phyloP scores from a whole-genome alignment of 2,113 vertebrate genomes.

The Riparia riparia region DNA sequence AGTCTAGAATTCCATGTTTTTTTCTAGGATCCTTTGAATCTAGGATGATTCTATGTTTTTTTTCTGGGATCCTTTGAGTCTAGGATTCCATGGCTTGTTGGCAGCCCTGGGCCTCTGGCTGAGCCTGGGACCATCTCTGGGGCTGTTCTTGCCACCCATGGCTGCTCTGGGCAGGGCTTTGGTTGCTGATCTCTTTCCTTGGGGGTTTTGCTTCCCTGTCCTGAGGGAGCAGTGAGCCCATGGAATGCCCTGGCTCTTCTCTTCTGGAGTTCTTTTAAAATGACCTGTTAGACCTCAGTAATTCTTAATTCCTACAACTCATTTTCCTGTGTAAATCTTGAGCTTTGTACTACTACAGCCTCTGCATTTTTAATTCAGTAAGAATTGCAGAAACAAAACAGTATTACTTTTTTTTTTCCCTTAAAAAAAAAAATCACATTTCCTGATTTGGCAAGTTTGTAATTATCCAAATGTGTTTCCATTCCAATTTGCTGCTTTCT shows the following conservation, averaged over 20 bases:
- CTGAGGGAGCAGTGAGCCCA: neutral
- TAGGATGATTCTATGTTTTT: too few relatives aligned
- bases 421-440: neutral
- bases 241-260: neutral
- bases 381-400: neutral
- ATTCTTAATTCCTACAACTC: neutral
- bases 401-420: neutral
- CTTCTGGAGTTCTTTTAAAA: neutral
- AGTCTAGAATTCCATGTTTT: too few relatives aligned
- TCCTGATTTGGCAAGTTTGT: neutral
- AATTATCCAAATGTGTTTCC: conserved; percentile 4
- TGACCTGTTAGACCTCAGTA: neutral
- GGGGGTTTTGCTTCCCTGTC: neutral
- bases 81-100: neutral
- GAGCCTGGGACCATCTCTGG: neutral
- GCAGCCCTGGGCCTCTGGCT: neutral
- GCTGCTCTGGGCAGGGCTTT: neutral
- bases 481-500: conserved; percentile 28
- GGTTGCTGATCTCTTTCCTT: neutral
- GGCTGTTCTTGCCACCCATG: neutral
- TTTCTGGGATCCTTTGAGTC: neutral
- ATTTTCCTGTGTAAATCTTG: neutral
- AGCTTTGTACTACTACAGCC: neutral
- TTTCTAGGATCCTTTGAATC: too few relatives aligned
- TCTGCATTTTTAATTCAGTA: neutral